Conservation (phyloP, 2,888 invertebrate species). For the Balanococcus diminutus region DNA sequence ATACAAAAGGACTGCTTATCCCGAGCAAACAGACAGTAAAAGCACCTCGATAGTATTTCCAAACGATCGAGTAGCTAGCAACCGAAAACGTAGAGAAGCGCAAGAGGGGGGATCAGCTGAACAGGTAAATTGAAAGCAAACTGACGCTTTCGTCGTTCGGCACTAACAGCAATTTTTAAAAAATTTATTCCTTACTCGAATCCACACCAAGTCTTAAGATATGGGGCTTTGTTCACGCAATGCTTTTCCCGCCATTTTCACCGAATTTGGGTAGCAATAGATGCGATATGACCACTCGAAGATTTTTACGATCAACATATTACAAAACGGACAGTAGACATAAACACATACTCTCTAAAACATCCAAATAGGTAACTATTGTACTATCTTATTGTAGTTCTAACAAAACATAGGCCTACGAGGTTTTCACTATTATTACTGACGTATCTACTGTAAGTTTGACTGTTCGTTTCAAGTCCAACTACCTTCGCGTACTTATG, state of each 20-base stretch:
- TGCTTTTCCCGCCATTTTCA: slow-evolving; percentile 26
- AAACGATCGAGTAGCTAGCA: slow-evolving; percentile 65
- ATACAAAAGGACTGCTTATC: not conserved
- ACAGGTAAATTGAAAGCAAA: slow-evolving; percentile 39
- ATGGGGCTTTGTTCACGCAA: slow-evolving; percentile 22
- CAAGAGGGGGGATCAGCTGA: slow-evolving; percentile 48
- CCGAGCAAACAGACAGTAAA: slow-evolving; percentile 24
- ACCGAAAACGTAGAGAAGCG: slow-evolving; percentile 54
- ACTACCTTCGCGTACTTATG: no score
- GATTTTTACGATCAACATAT: not conserved
- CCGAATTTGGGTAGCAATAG: not conserved
- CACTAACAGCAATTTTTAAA: slow-evolving; percentile 9
- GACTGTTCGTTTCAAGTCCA: no score
- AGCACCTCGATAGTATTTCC: slow-evolving; percentile 65
- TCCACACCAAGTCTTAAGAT: not conserved
- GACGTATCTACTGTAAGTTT: not conserved
- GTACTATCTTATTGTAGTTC: not conserved
- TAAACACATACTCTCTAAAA: not conserved
- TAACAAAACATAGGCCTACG: not conserved
- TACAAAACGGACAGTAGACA: not conserved
- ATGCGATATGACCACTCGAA: not conserved
- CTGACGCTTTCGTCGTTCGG: not conserved
- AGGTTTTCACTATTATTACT: not conserved
- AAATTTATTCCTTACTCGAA: not conserved
- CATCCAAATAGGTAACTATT: not conserved